Evolutionary conservation across 37 sponge, comb jelly and placozoan genomes (phyloP), one percentile per base, ranked within the genome.

Genomic region (Halichondria panicea): DNA sequence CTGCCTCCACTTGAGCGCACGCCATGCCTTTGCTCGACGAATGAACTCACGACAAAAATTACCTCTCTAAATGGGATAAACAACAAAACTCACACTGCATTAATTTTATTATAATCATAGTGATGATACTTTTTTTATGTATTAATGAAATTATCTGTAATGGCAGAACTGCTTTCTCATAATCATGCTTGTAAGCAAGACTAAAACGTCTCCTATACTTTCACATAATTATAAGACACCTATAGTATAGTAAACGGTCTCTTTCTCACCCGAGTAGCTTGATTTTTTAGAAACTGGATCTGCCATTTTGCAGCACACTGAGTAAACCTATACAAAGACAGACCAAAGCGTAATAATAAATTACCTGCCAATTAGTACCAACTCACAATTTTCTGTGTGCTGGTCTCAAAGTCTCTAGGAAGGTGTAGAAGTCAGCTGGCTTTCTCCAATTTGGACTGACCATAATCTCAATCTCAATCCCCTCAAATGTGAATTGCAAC

Each of bases 11-110:
- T 62, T 43, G 5, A 44, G 37, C 15, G 84, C 84, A 50, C 84
- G 75, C 90, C 90, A 90, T 12, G 68, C 80, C 62, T 90, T 90
- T 34, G 69, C 84, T 33, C 81, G 50, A 38, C 60, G 58, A 66
- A 84, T 90, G 35, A 75, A 73, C 63, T 90, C 90, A 39, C 7
- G 19, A 13, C 73, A 28, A 27, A 24, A 38, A 33, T 55, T 58
- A 22, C 56, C 13, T 55, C 34, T 37, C 71, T 53, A 72, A 22
- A 48, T 18, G 15, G 11, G 15, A 15, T 48, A 15, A 15, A 15
- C n/a, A 15, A 48, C 52, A 11, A 15, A 15, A 48, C 52, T 48
- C 15, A 48, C 13, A 18, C 15, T 48, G 52, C 52, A 18, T 15
- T 18, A 15, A 11, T 18, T 48, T 11, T 11, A 48, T 18, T 48